Base-by-base conservation (phyloP, 2,888 invertebrate genomes). In the Drosophila quinaria region DNA sequence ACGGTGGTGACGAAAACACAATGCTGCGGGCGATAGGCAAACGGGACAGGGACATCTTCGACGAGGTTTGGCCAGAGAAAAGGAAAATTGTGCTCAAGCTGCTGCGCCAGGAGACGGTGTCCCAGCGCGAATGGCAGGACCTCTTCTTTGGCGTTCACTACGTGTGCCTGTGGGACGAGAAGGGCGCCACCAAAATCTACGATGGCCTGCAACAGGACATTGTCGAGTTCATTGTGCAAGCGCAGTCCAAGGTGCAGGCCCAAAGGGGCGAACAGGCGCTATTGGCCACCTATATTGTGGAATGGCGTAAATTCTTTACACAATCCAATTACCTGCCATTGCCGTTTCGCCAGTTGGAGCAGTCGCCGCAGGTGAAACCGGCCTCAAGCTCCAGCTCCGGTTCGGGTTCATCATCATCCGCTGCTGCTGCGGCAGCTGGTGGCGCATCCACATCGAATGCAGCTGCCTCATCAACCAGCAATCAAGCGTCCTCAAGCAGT, bases 241-340 rank as follows among this genome's bases (percentile, higher is more conserved):
- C 98, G 33, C 98, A 98, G 92, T 95, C 95, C 88, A 94, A 97
- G 86, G 98, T 99, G 2, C 94, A 98, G 76, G 96, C 97, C 0
- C 97, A 98, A 91, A 95, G 97, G 74, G 98, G 99, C 91, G 99
- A 99, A 88, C 98, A 98, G 91, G 98, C 98, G 0, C 94, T 99
- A 39, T 94, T 99, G 8, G 98, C 98, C 93, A 97, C 98, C 1
- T 99, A 99, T 92, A 99, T 99, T 84, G 95, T 96, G 6, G 99
- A 99, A 93, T 99, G 99, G 99, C 95, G 98, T 54, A 98, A 98
- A 92, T 99, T 99, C 94, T 99, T 98, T 92, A 97, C 98, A 4
- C 99, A 99, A 92, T 98, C 99, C 93, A 97, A 97, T 92, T 99
- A 99, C 93, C 94, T 99, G 89, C 99, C 99, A 1, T 97, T 98